Conservation (phyloP, 2,888 invertebrate species). For the Athrips mouffetella region DNA sequence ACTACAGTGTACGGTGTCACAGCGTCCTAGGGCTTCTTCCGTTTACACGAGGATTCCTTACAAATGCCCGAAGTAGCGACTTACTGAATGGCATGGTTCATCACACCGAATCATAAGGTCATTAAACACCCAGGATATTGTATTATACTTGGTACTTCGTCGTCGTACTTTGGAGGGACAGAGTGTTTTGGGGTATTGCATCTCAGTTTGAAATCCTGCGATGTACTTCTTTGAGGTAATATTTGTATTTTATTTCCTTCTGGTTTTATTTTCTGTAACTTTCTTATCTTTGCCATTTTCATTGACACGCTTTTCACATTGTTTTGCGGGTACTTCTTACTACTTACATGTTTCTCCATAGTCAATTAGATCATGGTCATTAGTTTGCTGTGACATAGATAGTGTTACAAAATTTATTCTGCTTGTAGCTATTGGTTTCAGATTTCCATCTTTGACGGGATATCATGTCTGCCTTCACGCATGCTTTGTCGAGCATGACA, state of each 20-base stretch:
- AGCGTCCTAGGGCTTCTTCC: slow-evolving; percentile 48
- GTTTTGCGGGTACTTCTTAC: too few species aligned
- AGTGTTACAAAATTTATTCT: background rate
- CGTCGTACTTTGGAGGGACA: background rate
- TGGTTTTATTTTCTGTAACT: background rate
- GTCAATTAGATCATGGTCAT: too few species aligned
- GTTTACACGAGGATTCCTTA: slow-evolving; percentile 49
- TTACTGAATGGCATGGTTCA: slow-evolving; percentile 41
- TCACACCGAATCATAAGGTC: slow-evolving; percentile 42
- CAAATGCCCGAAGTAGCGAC: slow-evolving; percentile 38
- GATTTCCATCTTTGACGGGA: slow-evolving; percentile 19
- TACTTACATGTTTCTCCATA: too few species aligned
- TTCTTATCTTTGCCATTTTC: background rate
- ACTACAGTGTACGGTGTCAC: slow-evolving; percentile 24
- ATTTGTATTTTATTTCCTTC: background rate
- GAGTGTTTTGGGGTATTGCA: slow-evolving; percentile 1
- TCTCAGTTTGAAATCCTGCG: background rate
- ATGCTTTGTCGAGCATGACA: slow-evolving; percentile 23
- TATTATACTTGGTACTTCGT: background rate
- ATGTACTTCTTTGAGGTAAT: slow-evolving; percentile 5
- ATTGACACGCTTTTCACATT: too few species aligned
- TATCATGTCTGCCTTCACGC: slow-evolving; percentile 24
- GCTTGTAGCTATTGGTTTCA: slow-evolving; percentile 1
- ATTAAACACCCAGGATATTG: slow-evolving; percentile 25
- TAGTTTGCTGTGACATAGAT: too few species aligned